Evolutionary conservation across 2,888 invertebrate genomes (phyloP).

Genomic region (Scaptomyza flava): DNA sequence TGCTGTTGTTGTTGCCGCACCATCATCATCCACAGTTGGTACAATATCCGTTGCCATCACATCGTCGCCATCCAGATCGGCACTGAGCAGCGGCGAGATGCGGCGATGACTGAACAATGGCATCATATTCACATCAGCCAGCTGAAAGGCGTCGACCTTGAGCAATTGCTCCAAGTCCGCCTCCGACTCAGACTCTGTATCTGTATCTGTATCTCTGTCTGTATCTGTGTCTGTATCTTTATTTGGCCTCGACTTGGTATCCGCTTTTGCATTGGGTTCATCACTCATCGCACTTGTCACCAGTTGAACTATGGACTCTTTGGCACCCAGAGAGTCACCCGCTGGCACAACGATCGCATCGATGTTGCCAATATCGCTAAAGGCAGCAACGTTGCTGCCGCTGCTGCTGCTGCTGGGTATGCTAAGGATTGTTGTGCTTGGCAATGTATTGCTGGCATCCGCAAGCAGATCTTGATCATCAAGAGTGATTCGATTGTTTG

Average conservation of each 20-base stretch:
- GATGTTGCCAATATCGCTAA: constrained; percentile 61
- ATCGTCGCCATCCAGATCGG: constrained; percentile 35
- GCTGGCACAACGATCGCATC: constrained; percentile 82
- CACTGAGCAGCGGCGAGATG: constrained; percentile 69
- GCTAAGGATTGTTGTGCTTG: constrained; percentile 49
- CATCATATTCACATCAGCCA: constrained; percentile 56
- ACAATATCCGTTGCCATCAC: constrained; percentile 45
- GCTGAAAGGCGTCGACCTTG: constrained; percentile 77
- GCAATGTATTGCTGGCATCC: constrained; percentile 49
- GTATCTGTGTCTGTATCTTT: constrained; percentile 2
- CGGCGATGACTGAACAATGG: constrained; percentile 68
- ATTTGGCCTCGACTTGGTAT: constrained; percentile 8
- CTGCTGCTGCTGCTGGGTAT: constrained; percentile 32
- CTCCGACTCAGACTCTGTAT: constrained; percentile 12
- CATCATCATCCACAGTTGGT: constrained; percentile 21
- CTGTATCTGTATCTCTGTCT: constrained; percentile 15
- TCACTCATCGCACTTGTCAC: constrained; percentile 61
- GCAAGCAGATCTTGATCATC: constrained; percentile 46
- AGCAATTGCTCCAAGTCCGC: constrained; percentile 68
- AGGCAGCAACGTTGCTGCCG: constrained; percentile 1
- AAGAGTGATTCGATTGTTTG: constrained; percentile 40
- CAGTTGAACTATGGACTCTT: constrained; percentile 58
- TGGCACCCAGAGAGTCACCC: constrained; percentile 19
- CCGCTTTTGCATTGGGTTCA: constrained; percentile 14
- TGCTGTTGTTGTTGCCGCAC: constrained; percentile 20